Conservation (phyloP, 2,888 invertebrate species). For the Drosophila paucipuncta region DNA sequence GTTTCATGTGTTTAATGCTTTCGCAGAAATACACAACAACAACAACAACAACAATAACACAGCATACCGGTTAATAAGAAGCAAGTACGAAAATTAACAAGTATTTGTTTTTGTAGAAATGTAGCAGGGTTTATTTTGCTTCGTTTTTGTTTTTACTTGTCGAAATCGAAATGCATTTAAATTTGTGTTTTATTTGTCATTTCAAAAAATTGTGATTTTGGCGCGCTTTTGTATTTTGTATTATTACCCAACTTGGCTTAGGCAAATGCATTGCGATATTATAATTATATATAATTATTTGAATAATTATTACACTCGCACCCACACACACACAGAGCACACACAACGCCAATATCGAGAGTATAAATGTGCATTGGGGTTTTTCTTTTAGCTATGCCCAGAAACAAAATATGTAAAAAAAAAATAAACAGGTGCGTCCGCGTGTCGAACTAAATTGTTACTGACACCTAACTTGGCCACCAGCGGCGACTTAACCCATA, state of each 20-base stretch:
- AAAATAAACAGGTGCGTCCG: constrained; percentile 78
- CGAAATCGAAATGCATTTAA: neutral
- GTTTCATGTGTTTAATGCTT: constrained; percentile 13
- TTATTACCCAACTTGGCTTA: neutral
- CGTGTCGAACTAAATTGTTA: constrained; percentile 83
- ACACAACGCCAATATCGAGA: constrained; percentile 5
- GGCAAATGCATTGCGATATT: constrained; percentile 13
- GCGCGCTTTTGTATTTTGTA: constrained; percentile 13
- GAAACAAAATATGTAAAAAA: constrained; percentile 58
- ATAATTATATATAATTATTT: constrained; percentile 14
- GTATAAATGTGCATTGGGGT: constrained; percentile 21
- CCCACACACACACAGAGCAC: constrained; percentile 16
- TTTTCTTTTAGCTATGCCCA: constrained; percentile 25
- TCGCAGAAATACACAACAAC: constrained; percentile 11
- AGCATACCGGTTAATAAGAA: constrained; percentile 20
- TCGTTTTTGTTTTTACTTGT: constrained; percentile 3
- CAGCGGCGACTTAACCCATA: constrained; percentile 77
- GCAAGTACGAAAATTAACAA: constrained; percentile 1
- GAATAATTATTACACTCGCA: constrained; percentile 13
- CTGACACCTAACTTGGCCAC: constrained; percentile 85
- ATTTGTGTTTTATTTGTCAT: constrained; percentile 3
- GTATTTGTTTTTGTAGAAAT: neutral
- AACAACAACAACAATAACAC: constrained; percentile 2
- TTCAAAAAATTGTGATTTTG: constrained; percentile 18
- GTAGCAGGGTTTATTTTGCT: neutral